phyloP scores from a whole-genome alignment of 2,888 invertebrate genomes.

The Odontomyia ornata region DNA sequence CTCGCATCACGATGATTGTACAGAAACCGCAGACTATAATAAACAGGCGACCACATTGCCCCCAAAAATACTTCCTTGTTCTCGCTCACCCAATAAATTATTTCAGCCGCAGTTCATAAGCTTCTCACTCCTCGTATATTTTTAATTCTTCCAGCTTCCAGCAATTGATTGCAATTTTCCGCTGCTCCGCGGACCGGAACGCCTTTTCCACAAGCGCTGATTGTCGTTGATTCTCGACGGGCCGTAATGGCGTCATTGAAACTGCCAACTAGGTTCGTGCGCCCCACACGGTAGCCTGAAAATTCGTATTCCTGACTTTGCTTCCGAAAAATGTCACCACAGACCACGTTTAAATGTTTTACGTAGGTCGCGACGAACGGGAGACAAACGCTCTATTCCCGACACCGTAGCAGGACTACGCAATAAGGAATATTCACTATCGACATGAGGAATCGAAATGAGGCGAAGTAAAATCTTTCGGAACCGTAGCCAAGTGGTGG shows the following conservation, averaged over 20 bases:
- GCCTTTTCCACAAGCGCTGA: not conserved
- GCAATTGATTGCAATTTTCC: not conserved
- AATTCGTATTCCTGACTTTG: constrained; percentile 3
- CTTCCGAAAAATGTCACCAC: not conserved
- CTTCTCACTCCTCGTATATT: constrained; percentile 20
- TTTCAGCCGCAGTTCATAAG: not conserved
- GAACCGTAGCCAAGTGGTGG: not conserved
- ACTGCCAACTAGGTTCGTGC: constrained; percentile 11
- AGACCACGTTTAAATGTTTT: not conserved
- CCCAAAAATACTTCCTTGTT: not conserved
- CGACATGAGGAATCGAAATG: not conserved
- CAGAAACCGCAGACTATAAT: not conserved
- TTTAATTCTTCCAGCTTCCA: not conserved
- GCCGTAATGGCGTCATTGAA: constrained; percentile 41
- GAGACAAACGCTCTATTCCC: not conserved
- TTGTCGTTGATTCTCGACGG: not conserved
- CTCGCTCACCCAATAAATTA: not conserved
- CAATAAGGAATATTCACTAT: not conserved
- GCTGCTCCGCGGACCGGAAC: not conserved
- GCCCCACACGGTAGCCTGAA: not conserved
- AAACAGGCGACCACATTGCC: not conserved
- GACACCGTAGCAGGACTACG: not conserved
- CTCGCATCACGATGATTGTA: not conserved
- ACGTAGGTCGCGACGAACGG: not conserved
- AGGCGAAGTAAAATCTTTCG: not conserved